Conservation (phyloP, 2,113 vertebrate species). For the Marmota flaviventris region DNA sequence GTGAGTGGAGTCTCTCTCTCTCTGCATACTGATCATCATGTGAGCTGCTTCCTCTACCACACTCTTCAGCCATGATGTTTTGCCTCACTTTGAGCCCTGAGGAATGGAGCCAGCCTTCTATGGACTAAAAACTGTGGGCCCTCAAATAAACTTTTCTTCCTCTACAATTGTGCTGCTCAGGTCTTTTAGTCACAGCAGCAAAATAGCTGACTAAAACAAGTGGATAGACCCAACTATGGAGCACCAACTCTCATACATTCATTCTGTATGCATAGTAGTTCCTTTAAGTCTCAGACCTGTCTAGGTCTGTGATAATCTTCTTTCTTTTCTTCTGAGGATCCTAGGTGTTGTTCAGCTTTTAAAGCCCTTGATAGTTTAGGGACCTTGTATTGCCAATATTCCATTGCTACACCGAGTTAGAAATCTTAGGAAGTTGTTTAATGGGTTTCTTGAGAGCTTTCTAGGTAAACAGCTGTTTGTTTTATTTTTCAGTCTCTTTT, state of each 20-base stretch:
- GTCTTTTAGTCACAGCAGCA: no score
- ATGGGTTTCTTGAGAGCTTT: not conserved
- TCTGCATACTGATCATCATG: no score
- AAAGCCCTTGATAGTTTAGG: not conserved
- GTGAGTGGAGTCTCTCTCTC: no score
- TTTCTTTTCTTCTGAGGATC: not conserved
- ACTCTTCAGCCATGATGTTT: no score
- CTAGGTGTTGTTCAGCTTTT: constrained; percentile 23
- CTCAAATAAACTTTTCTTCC: no score
- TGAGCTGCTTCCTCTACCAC: no score
- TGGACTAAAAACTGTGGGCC: no score
- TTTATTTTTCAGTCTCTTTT: constrained; percentile 14
- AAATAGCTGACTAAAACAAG: no score
- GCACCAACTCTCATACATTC: not conserved
- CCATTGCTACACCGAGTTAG: constrained; percentile 16
- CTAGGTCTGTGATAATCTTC: not conserved
- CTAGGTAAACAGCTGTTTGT: not conserved
- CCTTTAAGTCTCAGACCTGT: not conserved
- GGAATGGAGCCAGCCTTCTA: no score
- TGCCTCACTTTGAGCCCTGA: no score
- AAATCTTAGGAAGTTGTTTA: constrained; percentile 22
- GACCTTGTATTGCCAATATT: not conserved
- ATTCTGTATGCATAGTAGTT: not conserved
- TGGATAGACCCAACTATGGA: not conserved
- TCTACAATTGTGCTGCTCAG: no score